phyloP scores from a whole-genome alignment of 2,797 vertebrate species.

The Merluccius polli region DNA sequence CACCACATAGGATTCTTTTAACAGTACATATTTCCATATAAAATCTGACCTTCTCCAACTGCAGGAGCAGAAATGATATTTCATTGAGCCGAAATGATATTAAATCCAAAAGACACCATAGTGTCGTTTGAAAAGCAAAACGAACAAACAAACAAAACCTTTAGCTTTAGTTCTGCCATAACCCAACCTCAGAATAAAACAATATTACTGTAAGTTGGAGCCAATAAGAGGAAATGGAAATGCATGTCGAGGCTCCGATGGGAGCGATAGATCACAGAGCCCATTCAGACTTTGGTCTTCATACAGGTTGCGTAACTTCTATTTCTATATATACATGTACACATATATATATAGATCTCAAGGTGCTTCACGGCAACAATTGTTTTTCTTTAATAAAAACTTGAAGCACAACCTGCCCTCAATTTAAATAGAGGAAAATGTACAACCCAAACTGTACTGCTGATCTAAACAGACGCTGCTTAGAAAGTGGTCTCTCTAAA shows the following conservation, averaged over 20 bases:
- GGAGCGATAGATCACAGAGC: conserved; percentile 75
- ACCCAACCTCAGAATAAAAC: not conserved
- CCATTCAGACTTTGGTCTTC: conserved; percentile 74
- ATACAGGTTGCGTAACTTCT: conserved; percentile 67
- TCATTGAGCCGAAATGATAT: conserved; percentile 50
- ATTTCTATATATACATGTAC: conserved; percentile 32
- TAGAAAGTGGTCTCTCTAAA: conserved; percentile 58
- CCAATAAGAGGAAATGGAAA: conserved; percentile 39
- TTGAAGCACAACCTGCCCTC: conserved; percentile 58
- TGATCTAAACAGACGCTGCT: conserved; percentile 48
- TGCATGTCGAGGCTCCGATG: conserved; percentile 64
- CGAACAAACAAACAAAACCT: not conserved
- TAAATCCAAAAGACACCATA: conserved; percentile 38
- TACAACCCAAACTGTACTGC: conserved; percentile 59
- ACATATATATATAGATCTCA: conserved; percentile 51
- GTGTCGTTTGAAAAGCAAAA: conserved; percentile 1
- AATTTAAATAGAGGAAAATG: conserved; percentile 60
- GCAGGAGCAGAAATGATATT: conserved; percentile 54
- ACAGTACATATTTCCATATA: conserved; percentile 28
- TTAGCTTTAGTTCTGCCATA: not conserved
- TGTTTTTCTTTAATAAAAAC: conserved; percentile 64
- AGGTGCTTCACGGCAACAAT: conserved; percentile 75
- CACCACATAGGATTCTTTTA: conserved; percentile 24
- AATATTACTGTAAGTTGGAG: not conserved
- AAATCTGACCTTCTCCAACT: conserved; percentile 37